Evolutionary conservation across 2,113 vertebrate genomes (phyloP), one percentile per base, ranked within the genome.

Genomic region (Vulpes vulpes): DNA sequence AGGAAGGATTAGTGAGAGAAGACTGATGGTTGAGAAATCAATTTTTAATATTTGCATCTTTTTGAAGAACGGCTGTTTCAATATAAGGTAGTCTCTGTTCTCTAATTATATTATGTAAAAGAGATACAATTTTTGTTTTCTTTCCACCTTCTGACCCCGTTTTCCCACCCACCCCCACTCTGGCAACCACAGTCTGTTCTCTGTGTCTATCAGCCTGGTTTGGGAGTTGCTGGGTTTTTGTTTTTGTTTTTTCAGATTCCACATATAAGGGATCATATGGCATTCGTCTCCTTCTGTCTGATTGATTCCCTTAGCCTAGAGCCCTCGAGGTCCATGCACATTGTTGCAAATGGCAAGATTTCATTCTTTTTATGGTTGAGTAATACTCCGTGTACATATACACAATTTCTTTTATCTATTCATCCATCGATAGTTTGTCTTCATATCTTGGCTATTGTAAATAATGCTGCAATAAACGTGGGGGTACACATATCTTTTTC

Each of bases 11-110:
- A 79, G 51, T 30, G 51, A 79, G 49, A 53, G 27, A 53, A 53
- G 27, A 79, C 27, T 53, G 49, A 53, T 79, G 51, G 76, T 20
- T 79, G 76, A 79, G 76, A 79, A n/a, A 79, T 79, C 76, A 6
- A 20, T 79, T 79, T 79, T 55, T 57, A 95, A 14, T 86, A 59
- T 93, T 78, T 80, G 10, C 15, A 17, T 76, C n/a, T 20, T 94
- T 27, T 73, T n/a, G 67, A 62, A 91, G 78, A 94, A 23, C 23
- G 38, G 49, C 22, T 94, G 2, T 83, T 90, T 96, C 79, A 65
- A 23, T 73, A 22, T 59, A 87, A 95, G 32, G 25, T 38, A 38
- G 30, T 85, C 59, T 84, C 27, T 43, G 20, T 43, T 91, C n/a
- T 97, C 30, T 89, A 65, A 67, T 94, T 85, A 11, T 11, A 30